These are phyloP conservation scores for Drymodes brunneopygia DNA, from an alignment of 2,113 vertebrate genomes.

Conservation along the genomic window DNA sequence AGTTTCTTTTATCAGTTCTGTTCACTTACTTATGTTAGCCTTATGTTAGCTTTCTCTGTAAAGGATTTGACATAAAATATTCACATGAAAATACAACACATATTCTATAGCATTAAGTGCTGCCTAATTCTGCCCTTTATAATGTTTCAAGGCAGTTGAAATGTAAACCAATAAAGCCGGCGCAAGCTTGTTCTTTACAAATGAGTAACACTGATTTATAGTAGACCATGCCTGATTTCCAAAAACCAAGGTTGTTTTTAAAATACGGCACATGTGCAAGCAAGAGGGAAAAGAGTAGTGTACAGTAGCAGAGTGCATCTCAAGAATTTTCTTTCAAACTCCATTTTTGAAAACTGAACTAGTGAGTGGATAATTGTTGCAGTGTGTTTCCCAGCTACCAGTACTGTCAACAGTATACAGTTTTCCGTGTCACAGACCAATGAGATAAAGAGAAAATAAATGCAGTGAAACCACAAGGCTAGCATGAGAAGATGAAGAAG, in stretches of 20 bases:
- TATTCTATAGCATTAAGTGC: not conserved
- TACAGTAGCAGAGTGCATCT: not conserved
- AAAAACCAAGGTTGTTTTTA: not conserved
- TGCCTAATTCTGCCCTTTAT: not conserved
- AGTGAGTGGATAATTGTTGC: not conserved
- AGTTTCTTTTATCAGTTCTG: not conserved
- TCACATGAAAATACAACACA: not conserved
- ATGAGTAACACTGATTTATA: not conserved
- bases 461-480: not conserved
- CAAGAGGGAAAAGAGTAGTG: not conserved
- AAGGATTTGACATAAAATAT: not conserved
- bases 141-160: not conserved
- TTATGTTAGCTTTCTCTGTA: not conserved
- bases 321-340: not conserved
- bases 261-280: not conserved
- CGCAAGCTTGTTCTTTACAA: not conserved
- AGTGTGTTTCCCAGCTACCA: not conserved
- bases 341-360: not conserved
- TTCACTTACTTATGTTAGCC: not conserved
- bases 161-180: not conserved
- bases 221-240: not conserved
- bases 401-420: not conserved
- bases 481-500: not conserved
- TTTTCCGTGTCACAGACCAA: not conserved
- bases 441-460: not conserved